A percentile compares a stretch with the other conserved stretches of the same genome.
phyloP scores from a whole-genome alignment of 2,797 vertebrate species.

The Cynopterus sphinx region DNA sequence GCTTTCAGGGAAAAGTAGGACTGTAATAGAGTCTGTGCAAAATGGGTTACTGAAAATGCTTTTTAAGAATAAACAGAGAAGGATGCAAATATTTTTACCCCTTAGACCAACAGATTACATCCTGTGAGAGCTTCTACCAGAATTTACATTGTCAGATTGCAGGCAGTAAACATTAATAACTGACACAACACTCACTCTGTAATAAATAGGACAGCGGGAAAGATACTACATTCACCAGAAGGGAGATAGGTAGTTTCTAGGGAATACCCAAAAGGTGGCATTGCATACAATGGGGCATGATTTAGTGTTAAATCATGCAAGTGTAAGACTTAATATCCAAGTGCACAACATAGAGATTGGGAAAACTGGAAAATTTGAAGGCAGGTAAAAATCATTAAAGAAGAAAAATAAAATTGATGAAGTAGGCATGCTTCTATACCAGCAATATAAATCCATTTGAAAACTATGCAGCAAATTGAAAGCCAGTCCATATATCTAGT shows the following conservation, averaged over 20 bases:
- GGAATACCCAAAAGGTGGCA: not conserved
- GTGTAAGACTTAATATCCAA: not conserved
- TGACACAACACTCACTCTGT: not conserved
- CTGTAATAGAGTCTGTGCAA: not conserved
- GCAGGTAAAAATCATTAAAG: conserved; percentile 38
- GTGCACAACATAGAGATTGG: not conserved
- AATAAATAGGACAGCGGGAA: not conserved
- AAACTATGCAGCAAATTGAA: not conserved
- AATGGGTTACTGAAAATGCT: not conserved
- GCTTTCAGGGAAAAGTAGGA: not conserved
- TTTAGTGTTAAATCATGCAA: not conserved
- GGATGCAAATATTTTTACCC: not conserved
- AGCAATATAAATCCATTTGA: not conserved
- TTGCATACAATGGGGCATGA: not conserved
- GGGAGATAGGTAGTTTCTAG: not conserved
- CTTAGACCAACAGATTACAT: not conserved
- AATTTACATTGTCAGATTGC: not conserved
- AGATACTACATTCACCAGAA: not conserved
- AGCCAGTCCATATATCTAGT: not conserved
- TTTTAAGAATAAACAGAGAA: not conserved
- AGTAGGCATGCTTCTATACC: not conserved
- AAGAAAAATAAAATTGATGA: not conserved
- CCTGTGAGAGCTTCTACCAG: not conserved
- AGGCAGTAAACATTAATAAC: not conserved
- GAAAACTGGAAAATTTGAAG: not conserved